These are phyloP conservation scores for Mayetiola destructor DNA, from an alignment of 2,888 invertebrate genomes.

Conservation along the genomic window DNA sequence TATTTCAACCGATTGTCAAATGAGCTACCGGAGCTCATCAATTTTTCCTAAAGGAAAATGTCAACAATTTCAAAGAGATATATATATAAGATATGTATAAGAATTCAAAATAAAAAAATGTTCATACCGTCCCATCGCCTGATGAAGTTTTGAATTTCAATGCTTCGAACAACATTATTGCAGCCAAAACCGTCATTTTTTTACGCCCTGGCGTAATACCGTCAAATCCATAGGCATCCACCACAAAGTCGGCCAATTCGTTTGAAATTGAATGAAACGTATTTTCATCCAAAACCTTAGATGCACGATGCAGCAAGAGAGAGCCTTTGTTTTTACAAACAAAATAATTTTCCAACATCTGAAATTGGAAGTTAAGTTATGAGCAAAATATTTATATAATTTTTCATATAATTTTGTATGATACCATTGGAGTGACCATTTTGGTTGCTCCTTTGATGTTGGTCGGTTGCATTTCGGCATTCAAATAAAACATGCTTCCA, in stretches of 20 bases:
- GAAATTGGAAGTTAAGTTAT: background rate
- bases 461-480: background rate
- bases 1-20: background rate
- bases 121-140: background rate
- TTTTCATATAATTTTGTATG: background rate
- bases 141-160: background rate
- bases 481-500: background rate
- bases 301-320: background rate
- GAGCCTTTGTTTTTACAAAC: background rate
- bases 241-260: background rate
- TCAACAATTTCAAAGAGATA: background rate
- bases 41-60: background rate
- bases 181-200: background rate
- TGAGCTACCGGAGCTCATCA: background rate
- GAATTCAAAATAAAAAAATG: background rate
- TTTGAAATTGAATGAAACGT: background rate
- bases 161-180: background rate
- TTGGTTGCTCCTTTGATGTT: background rate
- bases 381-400: background rate
- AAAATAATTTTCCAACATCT: background rate
- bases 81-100: background rate
- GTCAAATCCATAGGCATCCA: background rate
- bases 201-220: background rate
- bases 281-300: background rate
- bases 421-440: background rate